Base-by-base conservation (phyloP, 2,797 vertebrate genomes). In the Iguana delicatissima region DNA sequence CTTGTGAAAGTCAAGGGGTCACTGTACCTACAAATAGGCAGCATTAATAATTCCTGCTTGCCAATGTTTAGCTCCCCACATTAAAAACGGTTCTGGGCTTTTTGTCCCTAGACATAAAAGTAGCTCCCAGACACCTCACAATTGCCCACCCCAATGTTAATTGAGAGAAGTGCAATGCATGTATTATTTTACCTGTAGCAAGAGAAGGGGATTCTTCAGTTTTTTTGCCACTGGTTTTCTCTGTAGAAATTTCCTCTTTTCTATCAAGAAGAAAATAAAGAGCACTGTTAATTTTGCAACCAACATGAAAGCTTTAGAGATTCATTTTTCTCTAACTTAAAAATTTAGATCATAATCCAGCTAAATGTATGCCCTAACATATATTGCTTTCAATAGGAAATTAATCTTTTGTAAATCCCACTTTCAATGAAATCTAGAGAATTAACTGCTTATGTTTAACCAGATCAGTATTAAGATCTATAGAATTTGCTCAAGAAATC, bases 121-220 rank as follows among this genome's bases (percentile, higher is more conserved):
- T 69, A 69, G 12, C 10, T 20, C 67, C 9, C 29, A 69, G 67
- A 13, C 32, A 32, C 8, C 29, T 69, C 10, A 69, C 67, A 35
- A 32, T 38, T 57, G 50, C 24, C 22, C 6, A 1, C 85, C 87
- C 90, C 69, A 89, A 6, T 84, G 12, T 77, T 83, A 57, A 84
- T 20, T 18, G 55, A 1, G 16, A 92, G 69, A 32, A 0, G 1
- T 2, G 85, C 1, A 91, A 18, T 8, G 1, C 6, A 90, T 20
- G 85, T 86, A 62, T 90, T 57, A 90, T 88, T 92, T 96, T 95
- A 97, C 97, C 97, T 96, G 94, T 93, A 46, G 96, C 92, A 95
- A 94, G 35, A 6, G 90, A 87, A 76, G 93, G 64, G 26, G 86
- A 89, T 10, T 96, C 94, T 55, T 92, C 93, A 1, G 84, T 7